A percentile compares a stretch with the other conserved stretches of the same genome.
Evolutionary conservation across 2,113 vertebrate genomes (phyloP).

Genomic region (Aythya baeri): DNA sequence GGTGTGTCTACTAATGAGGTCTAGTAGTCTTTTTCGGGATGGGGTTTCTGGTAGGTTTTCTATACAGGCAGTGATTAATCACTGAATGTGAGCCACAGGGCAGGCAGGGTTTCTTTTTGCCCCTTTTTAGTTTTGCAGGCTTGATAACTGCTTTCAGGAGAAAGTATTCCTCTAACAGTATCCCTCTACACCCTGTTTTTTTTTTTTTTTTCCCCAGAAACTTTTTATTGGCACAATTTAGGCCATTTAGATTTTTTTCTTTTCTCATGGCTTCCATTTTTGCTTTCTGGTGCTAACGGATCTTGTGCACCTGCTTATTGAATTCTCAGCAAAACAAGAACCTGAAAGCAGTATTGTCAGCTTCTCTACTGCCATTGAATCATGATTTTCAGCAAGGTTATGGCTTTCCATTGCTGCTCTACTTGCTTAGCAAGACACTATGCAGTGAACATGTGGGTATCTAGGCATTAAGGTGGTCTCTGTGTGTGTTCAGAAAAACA

Average conservation of each 20-base stretch:
- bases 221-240: not conserved
- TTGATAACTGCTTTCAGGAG: not conserved
- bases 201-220: not conserved
- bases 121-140: not conserved
- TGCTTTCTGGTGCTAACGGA: not conserved
- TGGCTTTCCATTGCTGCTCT: not conserved
- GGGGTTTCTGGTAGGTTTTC: not conserved
- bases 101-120: not conserved
- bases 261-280: not conserved
- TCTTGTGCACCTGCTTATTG: not conserved
- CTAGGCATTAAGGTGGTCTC: not conserved
- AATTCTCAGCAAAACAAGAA: constrained; percentile 3
- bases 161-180: not conserved
- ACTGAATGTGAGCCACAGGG: not conserved
- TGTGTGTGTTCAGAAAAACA: not conserved
- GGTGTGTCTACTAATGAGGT: accelerated
- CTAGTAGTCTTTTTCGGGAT: not conserved
- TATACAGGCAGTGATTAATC: accelerated
- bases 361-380: not conserved
- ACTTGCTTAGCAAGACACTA: not conserved
- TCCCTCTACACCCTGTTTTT: not conserved
- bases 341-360: not conserved
- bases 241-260: not conserved
- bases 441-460: not conserved
- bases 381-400: not conserved